Percentiles rank a stretch among this genome's conserved stretches.
These are phyloP conservation scores for Scaeva pyrastri DNA, from an alignment of 2,888 invertebrate genomes.

Conservation along the genomic window DNA sequence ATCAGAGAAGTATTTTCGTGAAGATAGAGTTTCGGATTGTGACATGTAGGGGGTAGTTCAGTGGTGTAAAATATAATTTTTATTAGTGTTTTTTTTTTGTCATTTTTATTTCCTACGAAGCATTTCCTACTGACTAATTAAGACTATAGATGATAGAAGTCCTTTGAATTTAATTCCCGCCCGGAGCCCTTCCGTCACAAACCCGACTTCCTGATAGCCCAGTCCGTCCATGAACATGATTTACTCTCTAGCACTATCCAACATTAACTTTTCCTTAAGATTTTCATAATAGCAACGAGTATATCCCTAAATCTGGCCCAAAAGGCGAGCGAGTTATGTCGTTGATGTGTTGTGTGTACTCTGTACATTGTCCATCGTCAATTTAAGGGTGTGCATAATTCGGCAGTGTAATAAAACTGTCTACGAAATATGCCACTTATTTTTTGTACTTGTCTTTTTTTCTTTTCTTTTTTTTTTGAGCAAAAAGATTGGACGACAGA, in stretches of 20 bases:
- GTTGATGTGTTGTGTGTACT: not conserved
- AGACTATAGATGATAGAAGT: no score
- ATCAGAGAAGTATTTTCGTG: no score
- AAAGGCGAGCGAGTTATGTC: slow-evolving; percentile 18
- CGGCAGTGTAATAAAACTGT: slow-evolving; percentile 72
- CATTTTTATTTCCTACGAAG: no score
- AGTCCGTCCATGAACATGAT: no score
- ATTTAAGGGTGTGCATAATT: slow-evolving; percentile 71
- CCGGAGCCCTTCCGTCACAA: no score
- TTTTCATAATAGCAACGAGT: slow-evolving; percentile 25
- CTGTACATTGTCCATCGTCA: slow-evolving; percentile 41
- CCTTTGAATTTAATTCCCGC: no score
- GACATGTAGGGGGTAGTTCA: no score
- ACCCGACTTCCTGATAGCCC: no score
- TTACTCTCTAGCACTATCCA: slow-evolving; percentile 25
- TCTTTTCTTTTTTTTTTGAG: slow-evolving; percentile 39
- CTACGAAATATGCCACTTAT: slow-evolving; percentile 76
- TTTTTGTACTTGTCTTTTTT: slow-evolving; percentile 70
- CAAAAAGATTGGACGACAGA: slow-evolving; percentile 28
- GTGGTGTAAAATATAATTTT: no score
- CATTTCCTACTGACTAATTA: no score
- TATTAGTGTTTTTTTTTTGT: no score
- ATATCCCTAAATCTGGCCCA: slow-evolving; percentile 50
- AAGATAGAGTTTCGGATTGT: no score
- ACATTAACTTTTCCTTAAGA: slow-evolving; percentile 42